Evolutionary conservation across 2,797 vertebrate genomes (phyloP).

Genomic region (Artibeus lituratus): DNA sequence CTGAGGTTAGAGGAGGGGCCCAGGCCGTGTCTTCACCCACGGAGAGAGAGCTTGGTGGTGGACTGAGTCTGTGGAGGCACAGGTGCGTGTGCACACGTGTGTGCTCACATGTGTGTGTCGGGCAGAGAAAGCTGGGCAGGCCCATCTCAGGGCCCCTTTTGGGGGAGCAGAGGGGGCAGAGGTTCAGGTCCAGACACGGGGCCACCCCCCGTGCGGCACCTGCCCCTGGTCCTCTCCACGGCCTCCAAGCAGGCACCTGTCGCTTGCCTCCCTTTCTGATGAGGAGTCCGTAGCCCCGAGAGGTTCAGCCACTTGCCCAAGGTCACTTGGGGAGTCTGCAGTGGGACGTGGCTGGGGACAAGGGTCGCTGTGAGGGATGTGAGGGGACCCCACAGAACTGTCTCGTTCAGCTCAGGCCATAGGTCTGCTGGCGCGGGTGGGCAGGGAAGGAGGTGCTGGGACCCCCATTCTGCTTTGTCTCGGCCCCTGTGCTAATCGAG

Average conservation of each 20-base stretch:
- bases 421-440: no score
- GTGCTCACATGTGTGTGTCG: fast-evolving
- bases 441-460: background rate
- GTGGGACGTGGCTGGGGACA: background rate
- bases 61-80: background rate
- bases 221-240: fast-evolving
- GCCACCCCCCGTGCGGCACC: background rate
- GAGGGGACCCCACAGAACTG: background rate
- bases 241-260: background rate
- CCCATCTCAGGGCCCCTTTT: background rate
- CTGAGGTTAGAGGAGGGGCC: background rate
- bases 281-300: background rate
- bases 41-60: no score
- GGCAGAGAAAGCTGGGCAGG: background rate
- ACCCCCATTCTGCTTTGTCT: background rate
- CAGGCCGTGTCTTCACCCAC: fast-evolving
- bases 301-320: fast-evolving
- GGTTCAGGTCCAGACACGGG: fast-evolving
- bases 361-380: background rate
- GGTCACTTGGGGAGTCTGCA: fast-evolving
- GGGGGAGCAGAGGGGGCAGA: fast-evolving
- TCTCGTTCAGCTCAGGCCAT: fast-evolving
- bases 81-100: fast-evolving
- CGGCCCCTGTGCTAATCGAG: slow-evolving; percentile 45
- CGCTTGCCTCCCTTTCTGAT: background rate